Conservation (phyloP, 2,797 vertebrate species). For the Peromyscus eremicus region DNA sequence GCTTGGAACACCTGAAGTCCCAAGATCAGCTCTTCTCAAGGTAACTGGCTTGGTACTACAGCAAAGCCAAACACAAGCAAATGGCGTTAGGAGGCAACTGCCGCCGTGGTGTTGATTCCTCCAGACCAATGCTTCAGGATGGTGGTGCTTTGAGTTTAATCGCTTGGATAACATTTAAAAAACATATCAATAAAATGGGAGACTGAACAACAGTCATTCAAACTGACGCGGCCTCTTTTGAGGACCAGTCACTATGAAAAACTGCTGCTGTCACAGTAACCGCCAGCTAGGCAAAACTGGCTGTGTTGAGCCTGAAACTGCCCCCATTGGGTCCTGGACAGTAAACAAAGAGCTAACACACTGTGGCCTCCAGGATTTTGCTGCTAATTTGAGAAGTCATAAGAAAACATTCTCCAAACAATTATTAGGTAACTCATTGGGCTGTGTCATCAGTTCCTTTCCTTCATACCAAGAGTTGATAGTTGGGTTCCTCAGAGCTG, state of each 20-base stretch:
- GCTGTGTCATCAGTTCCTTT: not conserved
- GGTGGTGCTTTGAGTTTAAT: not conserved
- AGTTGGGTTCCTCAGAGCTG: not conserved
- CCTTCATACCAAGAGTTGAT: not conserved
- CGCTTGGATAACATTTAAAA: not conserved
- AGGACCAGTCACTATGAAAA: not conserved
- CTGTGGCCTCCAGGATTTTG: not conserved
- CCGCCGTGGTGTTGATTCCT: not conserved
- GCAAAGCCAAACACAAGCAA: conserved; percentile 5
- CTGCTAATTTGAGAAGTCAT: not conserved
- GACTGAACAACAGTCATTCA: not conserved
- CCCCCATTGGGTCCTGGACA: not conserved
- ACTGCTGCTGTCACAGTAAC: not conserved
- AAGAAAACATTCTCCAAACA: not conserved
- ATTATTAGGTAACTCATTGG: not conserved
- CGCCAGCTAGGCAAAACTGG: not conserved
- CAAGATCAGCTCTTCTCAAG: conserved; percentile 25
- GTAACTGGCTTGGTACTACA: not conserved
- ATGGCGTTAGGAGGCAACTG: not conserved
- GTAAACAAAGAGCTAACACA: not conserved
- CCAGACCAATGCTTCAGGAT: not conserved
- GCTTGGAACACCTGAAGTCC: conserved; percentile 64
- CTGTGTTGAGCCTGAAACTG: not conserved
- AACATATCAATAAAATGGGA: not conserved
- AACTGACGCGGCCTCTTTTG: not conserved